These are phyloP conservation scores for Noctuana brunneofusca DNA, from an alignment of 2,888 invertebrate species.

Conservation along the genomic window DNA sequence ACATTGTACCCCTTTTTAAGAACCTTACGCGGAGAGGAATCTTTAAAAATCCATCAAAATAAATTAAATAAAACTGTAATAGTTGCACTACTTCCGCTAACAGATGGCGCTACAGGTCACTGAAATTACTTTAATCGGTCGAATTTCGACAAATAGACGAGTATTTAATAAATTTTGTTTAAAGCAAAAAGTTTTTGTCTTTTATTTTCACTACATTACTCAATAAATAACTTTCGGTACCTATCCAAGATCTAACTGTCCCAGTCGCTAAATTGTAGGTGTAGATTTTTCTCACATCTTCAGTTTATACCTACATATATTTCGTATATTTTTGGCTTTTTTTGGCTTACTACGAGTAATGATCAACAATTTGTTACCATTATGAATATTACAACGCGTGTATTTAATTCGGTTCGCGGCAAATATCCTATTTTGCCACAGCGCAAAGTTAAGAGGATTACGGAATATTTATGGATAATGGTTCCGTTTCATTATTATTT, in stretches of 20 bases:
- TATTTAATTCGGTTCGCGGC: slow-evolving; percentile 55
- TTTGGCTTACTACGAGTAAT: slow-evolving; percentile 59
- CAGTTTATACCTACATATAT: not conserved
- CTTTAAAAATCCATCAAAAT: too few relatives aligned
- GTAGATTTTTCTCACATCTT: not conserved
- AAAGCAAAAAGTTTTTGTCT: too few relatives aligned
- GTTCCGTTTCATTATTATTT: slow-evolving; percentile 57
- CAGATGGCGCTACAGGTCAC: too few relatives aligned
- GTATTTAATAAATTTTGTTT: too few relatives aligned
- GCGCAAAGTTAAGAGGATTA: slow-evolving; percentile 74
- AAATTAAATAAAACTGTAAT: too few relatives aligned
- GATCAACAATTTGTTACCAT: slow-evolving; percentile 56
- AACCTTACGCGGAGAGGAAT: too few relatives aligned
- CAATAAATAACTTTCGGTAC: too few relatives aligned
- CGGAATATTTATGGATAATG: slow-evolving; percentile 64
- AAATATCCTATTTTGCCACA: slow-evolving; percentile 63
- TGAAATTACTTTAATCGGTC: too few relatives aligned
- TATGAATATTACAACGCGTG: slow-evolving; percentile 47
- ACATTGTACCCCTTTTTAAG: too few relatives aligned
- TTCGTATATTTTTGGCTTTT: slow-evolving; percentile 5
- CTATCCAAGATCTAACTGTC: not conserved
- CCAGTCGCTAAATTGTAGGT: not conserved
- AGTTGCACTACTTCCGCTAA: too few relatives aligned
- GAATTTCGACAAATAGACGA: too few relatives aligned
- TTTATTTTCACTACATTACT: too few relatives aligned